Conservation (phyloP, 2,113 vertebrate species). For the Labrus mixtus region DNA sequence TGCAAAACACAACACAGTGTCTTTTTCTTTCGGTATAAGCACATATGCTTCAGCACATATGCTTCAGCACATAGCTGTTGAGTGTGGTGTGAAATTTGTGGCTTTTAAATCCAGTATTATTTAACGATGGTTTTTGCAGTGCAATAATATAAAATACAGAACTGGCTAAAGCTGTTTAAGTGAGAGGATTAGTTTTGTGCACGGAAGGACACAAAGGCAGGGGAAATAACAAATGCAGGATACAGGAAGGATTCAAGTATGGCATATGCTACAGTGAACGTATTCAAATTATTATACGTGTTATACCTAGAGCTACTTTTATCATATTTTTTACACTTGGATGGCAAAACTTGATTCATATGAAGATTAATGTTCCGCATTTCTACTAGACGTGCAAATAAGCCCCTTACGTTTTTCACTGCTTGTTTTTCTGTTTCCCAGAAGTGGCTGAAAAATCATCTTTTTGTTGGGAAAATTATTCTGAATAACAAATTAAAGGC, state of each 20-base stretch:
- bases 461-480: not conserved
- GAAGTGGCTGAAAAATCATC: not conserved
- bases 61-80: constrained; percentile 39
- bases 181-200: constrained; percentile 54
- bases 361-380: too few relatives aligned
- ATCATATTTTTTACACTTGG: not conserved
- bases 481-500: not conserved
- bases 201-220: not conserved
- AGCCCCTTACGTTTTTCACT: not conserved
- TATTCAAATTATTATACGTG: not conserved
- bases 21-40: constrained; percentile 24
- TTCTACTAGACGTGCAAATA: too few relatives aligned
- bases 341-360: too few relatives aligned
- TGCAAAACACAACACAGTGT: constrained; percentile 32
- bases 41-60: constrained; percentile 32
- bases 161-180: constrained; percentile 41
- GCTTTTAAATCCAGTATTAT: constrained; percentile 44
- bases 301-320: not conserved
- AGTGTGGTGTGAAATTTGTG: constrained; percentile 62
- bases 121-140: constrained; percentile 16
- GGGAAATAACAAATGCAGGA: not conserved
- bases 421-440: not conserved
- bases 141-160: constrained; percentile 44
- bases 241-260: not conserved
- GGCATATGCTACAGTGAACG: not conserved